phyloP scores from a whole-genome alignment of 2,888 invertebrate genomes.

The Odontomyia ornata region DNA sequence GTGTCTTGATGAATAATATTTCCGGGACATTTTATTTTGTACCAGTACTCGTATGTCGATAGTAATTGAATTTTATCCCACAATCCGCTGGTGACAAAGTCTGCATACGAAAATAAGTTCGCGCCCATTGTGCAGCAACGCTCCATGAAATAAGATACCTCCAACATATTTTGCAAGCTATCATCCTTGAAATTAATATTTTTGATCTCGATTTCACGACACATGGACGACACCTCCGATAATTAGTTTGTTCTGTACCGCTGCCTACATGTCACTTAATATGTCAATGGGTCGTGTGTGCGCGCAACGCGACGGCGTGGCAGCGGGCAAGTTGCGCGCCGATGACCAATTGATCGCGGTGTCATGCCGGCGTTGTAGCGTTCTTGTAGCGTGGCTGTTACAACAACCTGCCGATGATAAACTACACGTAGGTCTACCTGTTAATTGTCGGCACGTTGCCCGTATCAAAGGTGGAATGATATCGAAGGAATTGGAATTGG shows the following conservation, averaged over 20 bases:
- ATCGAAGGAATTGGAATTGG: slow-evolving; percentile 39
- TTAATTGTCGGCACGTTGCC: slow-evolving; percentile 41
- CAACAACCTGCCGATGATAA: slow-evolving; percentile 43
- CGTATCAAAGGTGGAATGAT: slow-evolving; percentile 42
- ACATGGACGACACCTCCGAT: slow-evolving; percentile 43
- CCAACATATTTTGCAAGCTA: slow-evolving; percentile 19
- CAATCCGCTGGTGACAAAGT: neutral
- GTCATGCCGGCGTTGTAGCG: slow-evolving; percentile 38
- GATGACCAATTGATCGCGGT: slow-evolving; percentile 43
- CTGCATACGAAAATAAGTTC: neutral
- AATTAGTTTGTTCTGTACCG: slow-evolving; percentile 43
- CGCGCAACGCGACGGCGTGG: slow-evolving; percentile 21
- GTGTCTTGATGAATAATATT: no score
- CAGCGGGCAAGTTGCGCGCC: slow-evolving; percentile 22
- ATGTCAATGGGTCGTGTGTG: slow-evolving; percentile 23
- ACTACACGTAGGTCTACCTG: slow-evolving; percentile 44
- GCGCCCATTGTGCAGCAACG: neutral
- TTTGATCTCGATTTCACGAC: slow-evolving; percentile 37
- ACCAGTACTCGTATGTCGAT: no score
- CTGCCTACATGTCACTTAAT: slow-evolving; percentile 44
- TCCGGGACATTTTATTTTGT: no score
- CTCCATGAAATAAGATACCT: slow-evolving; percentile 26
- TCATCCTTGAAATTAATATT: slow-evolving; percentile 43
- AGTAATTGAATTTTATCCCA: no score
- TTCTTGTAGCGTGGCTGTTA: slow-evolving; percentile 34